Conservation (phyloP, 2,797 vertebrate genomes). For the Chaenodraco wilsoni region DNA sequence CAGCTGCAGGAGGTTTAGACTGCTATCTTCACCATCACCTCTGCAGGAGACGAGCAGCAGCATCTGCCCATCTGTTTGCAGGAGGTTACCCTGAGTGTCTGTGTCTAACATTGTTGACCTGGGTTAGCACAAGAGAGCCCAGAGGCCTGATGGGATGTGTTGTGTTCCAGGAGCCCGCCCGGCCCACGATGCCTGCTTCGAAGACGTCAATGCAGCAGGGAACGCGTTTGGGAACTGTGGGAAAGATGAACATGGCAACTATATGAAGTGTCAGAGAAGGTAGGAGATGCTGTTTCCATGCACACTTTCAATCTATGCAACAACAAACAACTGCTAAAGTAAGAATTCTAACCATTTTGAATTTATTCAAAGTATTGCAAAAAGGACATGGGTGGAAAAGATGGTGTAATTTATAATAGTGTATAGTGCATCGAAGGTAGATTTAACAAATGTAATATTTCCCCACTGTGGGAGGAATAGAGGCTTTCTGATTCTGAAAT, state of each 20-base stretch:
- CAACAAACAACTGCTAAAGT: too few species aligned
- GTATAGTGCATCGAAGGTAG: too few species aligned
- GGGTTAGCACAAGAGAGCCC: background rate
- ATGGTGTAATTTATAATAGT: too few species aligned
- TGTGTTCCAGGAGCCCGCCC: constrained; percentile 87
- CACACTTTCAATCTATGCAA: too few species aligned
- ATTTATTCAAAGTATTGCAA: too few species aligned
- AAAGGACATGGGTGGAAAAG: too few species aligned
- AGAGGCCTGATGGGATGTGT: constrained; percentile 16
- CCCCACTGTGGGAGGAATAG: too few species aligned
- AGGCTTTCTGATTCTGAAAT: too few species aligned
- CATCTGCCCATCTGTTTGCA: background rate
- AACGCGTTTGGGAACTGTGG: constrained; percentile 94
- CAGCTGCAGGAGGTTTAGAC: background rate
- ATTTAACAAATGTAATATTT: too few species aligned
- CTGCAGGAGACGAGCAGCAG: background rate
- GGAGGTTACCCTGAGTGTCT: background rate
- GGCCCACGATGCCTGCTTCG: constrained; percentile 91
- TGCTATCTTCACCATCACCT: background rate
- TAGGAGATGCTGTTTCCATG: constrained; percentile 56
- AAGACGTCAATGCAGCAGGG: constrained; percentile 90
- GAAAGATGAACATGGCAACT: constrained; percentile 86
- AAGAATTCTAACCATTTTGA: too few species aligned
- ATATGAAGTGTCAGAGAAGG: constrained; percentile 88
- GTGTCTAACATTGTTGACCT: background rate